Conservation (phyloP, 2,113 vertebrate genomes). For the human (Homo sapiens) region GRCh38 chr5:53481001-53481500, state of each 20-base stretch:
- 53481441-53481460: slow-evolving; percentile 8
- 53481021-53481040: slow-evolving; percentile 30
- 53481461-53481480: neutral
- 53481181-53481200: slow-evolving; percentile 4
- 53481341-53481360: slow-evolving; percentile 65
- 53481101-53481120: slow-evolving; percentile 44
- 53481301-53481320: neutral
- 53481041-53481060: slow-evolving; percentile 15
- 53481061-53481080: slow-evolving; percentile 36
- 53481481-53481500: neutral
- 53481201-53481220: slow-evolving; percentile 25
- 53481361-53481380: slow-evolving; percentile 81
- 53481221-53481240: neutral
- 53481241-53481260: neutral
- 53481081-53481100: slow-evolving; percentile 38
- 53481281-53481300: neutral
- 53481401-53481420: slow-evolving; percentile 67
- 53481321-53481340: slow-evolving; percentile 54
- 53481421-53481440: slow-evolving; percentile 41
- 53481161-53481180: slow-evolving; percentile 23
- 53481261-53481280: slow-evolving; percentile 30
- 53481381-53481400: slow-evolving; percentile 73
- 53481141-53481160: slow-evolving; percentile 37
- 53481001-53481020: slow-evolving; percentile 33
- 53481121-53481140: slow-evolving; percentile 64